Evolutionary conservation across 2,888 invertebrate genomes (phyloP).

Genomic region (Bombylius major): DNA sequence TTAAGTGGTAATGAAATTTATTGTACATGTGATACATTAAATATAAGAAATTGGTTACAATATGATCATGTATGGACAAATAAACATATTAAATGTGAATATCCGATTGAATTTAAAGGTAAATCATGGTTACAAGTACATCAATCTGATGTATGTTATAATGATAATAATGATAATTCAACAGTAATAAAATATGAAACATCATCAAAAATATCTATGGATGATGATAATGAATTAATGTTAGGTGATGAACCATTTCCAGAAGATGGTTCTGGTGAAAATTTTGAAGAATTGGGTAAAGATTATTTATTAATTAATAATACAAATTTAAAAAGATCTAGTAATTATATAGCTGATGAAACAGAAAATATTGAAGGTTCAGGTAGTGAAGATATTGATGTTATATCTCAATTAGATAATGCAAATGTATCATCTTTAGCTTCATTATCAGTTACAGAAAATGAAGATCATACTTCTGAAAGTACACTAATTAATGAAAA

Average conservation of each 20-base stretch:
- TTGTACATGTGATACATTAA: constrained; percentile 56
- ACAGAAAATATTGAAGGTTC: constrained; percentile 33
- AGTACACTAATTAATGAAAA: constrained; percentile 10
- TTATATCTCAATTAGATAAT: background rate
- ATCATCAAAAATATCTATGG: constrained; percentile 9
- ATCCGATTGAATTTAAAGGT: constrained; percentile 41
- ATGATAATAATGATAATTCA: constrained; percentile 2
- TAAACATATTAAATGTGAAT: constrained; percentile 41
- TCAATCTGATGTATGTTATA: constrained; percentile 40
- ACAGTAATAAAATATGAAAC: background rate
- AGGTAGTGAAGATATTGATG: constrained; percentile 25
- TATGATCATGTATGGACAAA: constrained; percentile 43
- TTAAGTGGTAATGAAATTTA: constrained; percentile 54
- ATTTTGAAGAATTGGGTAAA: constrained; percentile 29
- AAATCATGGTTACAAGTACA: constrained; percentile 46
- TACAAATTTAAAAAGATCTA: constrained; percentile 14
- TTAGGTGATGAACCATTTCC: constrained; percentile 47
- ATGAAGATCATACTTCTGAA: background rate
- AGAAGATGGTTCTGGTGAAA: constrained; percentile 30
- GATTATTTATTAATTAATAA: constrained; percentile 27
- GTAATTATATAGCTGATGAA: constrained; percentile 13
- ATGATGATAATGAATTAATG: constrained; percentile 44
- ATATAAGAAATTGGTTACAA: constrained; percentile 47
- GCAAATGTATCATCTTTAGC: background rate
- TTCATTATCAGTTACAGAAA: background rate